Conservation (phyloP, 1,140 invertebrate species). For the Papilio machaon region DNA sequence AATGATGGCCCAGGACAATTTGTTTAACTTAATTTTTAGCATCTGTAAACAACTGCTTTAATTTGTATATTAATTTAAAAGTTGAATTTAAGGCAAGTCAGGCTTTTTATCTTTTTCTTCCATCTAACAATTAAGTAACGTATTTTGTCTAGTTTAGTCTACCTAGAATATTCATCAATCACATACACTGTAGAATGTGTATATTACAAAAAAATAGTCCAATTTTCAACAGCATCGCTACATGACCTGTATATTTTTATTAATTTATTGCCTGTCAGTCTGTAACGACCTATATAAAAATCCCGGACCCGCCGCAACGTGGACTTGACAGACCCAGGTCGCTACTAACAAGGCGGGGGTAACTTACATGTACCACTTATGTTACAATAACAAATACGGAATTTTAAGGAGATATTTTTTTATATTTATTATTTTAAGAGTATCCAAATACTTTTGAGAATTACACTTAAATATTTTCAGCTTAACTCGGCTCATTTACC, state of each 20-base stretch:
- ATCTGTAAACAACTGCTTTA: not conserved
- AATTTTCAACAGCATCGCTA: not conserved
- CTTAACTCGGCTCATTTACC: too few relatives aligned
- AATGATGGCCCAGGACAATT: not conserved
- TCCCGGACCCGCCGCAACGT: conserved; percentile 26
- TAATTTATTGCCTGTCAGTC: not conserved
- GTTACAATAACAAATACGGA: not conserved
- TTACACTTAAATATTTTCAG: too few relatives aligned
- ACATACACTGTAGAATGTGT: not conserved
- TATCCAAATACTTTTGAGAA: too few relatives aligned
- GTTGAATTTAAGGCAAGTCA: not conserved
- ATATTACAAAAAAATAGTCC: not conserved
- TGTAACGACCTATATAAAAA: conserved; percentile 17
- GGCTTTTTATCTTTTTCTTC: not conserved
- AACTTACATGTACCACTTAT: not conserved
- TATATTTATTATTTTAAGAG: too few relatives aligned
- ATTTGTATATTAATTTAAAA: not conserved
- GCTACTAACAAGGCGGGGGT: not conserved
- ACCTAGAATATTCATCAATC: not conserved
- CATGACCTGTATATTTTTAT: not conserved
- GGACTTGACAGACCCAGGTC: conserved; percentile 4
- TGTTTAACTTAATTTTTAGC: not conserved
- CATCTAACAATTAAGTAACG: not conserved
- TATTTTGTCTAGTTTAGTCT: not conserved
- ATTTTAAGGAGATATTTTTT: not conserved